Evolutionary conservation across 2,797 vertebrate species (phyloP), one percentile per base, ranked within the genome.

Genomic region (Labeo calbasu): DNA sequence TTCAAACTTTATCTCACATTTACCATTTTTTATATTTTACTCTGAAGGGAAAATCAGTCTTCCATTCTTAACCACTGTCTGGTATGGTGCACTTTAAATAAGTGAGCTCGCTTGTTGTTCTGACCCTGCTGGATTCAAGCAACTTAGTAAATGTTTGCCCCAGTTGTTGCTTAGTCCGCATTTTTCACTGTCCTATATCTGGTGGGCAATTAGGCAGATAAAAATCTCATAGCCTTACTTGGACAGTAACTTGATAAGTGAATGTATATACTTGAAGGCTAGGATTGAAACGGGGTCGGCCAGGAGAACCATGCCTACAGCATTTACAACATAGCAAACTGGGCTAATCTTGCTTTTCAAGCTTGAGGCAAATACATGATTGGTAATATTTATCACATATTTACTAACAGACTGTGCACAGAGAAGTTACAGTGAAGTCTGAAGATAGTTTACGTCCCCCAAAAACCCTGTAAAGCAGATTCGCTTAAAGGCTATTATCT

Each of bases 171-270:
- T 79, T 65, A 84, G 63, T 79, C 23, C 28, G 61, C 88, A 72
- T 83, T 82, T 90, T 90, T 89, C 85, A 87, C 87, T 91, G 88
- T 90, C 83, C 88, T 87, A 71, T 9, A 87, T 89, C 86, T 85
- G 61, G 43, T 63, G 86, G 81, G 87, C 84, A 81, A 87, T 83
- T 85, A 79, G 85, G 82, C 71, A 70, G 81, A 87, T 89, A 87
- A 85, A 66, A 83, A 84, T 85, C 87, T 77, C 69, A 83, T 43
- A 61, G 51, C 55, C 46, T 83, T 70, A 51, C 87, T 79, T 87
- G 46, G 87, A 87, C 55, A 43, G 4, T 69, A 83, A 81, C 72
- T 83, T 63, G 79, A 73, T 75, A 68, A 66, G 36, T 69, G 36
- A 83, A 55, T 65, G 51, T 79, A 87, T 76, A 65, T 73, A 71